Evolutionary conservation across 2,888 invertebrate genomes (phyloP), one percentile per base, ranked within the genome.

Genomic region (Acleris cristana): DNA sequence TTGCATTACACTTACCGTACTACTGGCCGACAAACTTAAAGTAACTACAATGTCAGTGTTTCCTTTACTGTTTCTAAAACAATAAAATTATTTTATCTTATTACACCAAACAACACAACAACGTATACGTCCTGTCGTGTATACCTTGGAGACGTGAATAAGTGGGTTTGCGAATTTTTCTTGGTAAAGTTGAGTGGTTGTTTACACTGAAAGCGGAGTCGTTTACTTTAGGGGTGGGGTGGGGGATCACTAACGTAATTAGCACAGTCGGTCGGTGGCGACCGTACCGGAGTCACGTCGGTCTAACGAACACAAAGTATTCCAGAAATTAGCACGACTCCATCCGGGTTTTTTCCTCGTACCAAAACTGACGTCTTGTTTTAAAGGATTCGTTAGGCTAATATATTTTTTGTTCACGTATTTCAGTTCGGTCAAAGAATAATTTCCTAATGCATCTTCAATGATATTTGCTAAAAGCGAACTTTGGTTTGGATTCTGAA

Each of bases 81-180:
- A 49, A 65, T 48, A 53, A 64, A 56, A 60, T 48, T 59, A 60
- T 57, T 64, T 55, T 58, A 62, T 64, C 51, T 49, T 44, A 68
- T 62, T 55, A 57, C 60, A 62, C 60, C 61, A 62, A 53, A 53
- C 30, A 64, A 70, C 56, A 61, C 53, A 48, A 59, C 44, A 58
- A 63, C 62, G 59, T 70, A 61, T 49, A 76, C 76, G 74, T 77
- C 77, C 79, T 81, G 84, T 83, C 83, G 81, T 76, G 82, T 85
- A 85, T 86, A 85, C 87, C 86, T 86, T 79, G 59, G 86, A 85
- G 86, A 88, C 86, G 76, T 85, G 84, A 87, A 87, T 90, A 88
- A 89, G 87, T 88, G 85, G 86, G 83, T 88, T 90, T 86, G 86
- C 82, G 87, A 88, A 85, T 90, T 89, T 90, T 91, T 89, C 86